phyloP scores from a whole-genome alignment of 2,888 invertebrate genomes.

The Podabrus alpinus region DNA sequence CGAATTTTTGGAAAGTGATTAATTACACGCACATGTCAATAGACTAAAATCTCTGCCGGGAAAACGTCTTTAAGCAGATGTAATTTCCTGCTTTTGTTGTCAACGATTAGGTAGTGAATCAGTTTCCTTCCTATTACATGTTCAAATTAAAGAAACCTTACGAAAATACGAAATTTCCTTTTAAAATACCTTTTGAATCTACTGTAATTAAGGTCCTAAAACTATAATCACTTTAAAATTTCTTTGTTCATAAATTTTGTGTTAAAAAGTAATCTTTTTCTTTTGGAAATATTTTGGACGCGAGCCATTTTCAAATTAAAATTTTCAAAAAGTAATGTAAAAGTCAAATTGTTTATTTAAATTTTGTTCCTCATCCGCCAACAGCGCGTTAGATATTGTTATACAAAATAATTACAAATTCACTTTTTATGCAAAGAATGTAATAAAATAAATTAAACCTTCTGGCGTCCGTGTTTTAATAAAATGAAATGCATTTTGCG shows the following conservation, averaged over 20 bases:
- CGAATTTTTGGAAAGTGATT: slow-evolving; percentile 37
- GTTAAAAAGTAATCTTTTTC: too few species aligned
- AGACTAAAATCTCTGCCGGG: slow-evolving; percentile 28
- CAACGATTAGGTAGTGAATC: slow-evolving; percentile 42
- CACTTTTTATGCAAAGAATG: slow-evolving; percentile 11
- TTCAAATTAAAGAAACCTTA: slow-evolving; percentile 35
- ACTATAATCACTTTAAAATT: background rate
- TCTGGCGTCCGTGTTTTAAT: slow-evolving; percentile 36
- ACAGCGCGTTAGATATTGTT: background rate
- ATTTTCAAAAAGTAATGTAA: too few species aligned
- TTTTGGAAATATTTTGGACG: too few species aligned
- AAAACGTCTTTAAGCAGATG: slow-evolving; percentile 40
- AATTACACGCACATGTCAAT: slow-evolving; percentile 41
- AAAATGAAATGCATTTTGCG: slow-evolving; percentile 37
- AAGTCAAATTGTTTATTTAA: background rate
- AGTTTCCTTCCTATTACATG: slow-evolving; percentile 45
- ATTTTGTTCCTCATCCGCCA: background rate
- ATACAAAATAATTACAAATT: background rate
- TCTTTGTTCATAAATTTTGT: background rate
- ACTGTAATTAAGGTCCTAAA: background rate
- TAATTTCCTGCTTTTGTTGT: slow-evolving; percentile 46
- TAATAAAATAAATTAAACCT: slow-evolving; percentile 33
- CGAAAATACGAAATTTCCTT: background rate
- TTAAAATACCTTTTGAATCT: background rate
- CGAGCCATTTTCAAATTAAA: too few species aligned